These are phyloP conservation scores for Steinernema khuongi DNA, from an alignment of 1,140 invertebrate species.

Conservation along the genomic window DNA sequence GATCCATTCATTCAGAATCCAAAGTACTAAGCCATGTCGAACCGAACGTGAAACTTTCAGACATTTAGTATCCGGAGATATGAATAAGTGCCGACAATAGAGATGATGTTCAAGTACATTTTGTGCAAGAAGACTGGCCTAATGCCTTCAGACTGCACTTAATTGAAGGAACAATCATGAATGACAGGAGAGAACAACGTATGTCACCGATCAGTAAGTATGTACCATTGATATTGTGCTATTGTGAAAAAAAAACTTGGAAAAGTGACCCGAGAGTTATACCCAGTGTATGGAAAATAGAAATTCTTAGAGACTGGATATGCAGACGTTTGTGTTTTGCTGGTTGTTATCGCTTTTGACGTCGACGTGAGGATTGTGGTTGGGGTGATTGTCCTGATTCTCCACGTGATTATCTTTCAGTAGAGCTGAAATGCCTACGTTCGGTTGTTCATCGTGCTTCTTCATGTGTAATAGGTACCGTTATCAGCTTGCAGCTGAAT, in stretches of 20 bases:
- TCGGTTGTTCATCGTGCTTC: neutral
- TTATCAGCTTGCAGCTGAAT: slow-evolving; percentile 8
- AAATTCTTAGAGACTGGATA: slow-evolving; percentile 18
- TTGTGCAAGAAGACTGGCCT: neutral
- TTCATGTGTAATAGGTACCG: neutral
- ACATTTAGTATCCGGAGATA: neutral
- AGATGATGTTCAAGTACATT: neutral
- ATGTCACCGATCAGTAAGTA: neutral
- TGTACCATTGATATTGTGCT: neutral
- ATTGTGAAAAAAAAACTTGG: neutral
- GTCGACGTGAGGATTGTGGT: neutral
- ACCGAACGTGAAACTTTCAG: neutral
- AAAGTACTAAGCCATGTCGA: too few relatives aligned
- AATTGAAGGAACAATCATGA: neutral
- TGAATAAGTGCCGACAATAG: neutral
- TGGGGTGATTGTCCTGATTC: neutral
- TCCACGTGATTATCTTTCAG: neutral
- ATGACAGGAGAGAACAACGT: slow-evolving; percentile 1
- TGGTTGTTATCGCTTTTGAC: slow-evolving; percentile 12
- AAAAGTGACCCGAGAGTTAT: neutral
- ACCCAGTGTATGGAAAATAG: neutral
- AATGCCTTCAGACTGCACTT: neutral
- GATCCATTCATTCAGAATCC: too few relatives aligned
- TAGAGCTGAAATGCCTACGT: slow-evolving; percentile 13
- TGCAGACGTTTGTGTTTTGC: slow-evolving; percentile 18